A percentile compares a stretch with the other conserved stretches of the same genome.
Evolutionary conservation across 2,113 vertebrate genomes (phyloP).

Genomic region (Myiopsitta monachus): DNA sequence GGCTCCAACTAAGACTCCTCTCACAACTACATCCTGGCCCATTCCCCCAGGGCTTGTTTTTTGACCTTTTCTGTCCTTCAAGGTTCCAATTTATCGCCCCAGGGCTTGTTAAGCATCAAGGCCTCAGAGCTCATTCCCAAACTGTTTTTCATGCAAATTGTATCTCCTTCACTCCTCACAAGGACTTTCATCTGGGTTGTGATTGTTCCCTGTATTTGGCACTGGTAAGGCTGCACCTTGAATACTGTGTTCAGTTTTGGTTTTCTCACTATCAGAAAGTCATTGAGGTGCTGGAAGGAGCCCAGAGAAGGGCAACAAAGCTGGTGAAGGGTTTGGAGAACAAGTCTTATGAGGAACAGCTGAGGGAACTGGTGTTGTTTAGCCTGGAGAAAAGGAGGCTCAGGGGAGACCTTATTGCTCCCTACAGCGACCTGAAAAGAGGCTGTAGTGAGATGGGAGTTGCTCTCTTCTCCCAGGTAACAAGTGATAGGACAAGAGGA

Average conservation of each 20-base stretch:
- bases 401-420: neutral
- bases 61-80: too few species aligned
- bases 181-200: neutral
- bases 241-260: neutral
- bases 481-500: neutral
- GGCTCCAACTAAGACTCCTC: too few species aligned
- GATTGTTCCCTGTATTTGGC: rapidly evolving
- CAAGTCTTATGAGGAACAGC: rapidly evolving
- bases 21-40: too few species aligned
- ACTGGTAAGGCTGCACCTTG: rapidly evolving
- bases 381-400: neutral
- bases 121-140: too few species aligned
- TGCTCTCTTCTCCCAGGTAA: rapidly evolving
- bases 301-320: neutral
- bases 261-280: rapidly evolving
- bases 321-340: neutral
- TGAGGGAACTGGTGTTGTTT: neutral
- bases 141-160: too few species aligned
- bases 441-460: rapidly evolving
- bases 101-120: too few species aligned
- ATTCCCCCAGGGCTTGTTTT: too few species aligned
- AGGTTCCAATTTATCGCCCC: too few species aligned
- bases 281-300: rapidly evolving
- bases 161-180: too few species aligned
- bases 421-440: neutral